Evolutionary conservation across 2,888 invertebrate genomes (phyloP).

Genomic region (Bugula neritina): DNA sequence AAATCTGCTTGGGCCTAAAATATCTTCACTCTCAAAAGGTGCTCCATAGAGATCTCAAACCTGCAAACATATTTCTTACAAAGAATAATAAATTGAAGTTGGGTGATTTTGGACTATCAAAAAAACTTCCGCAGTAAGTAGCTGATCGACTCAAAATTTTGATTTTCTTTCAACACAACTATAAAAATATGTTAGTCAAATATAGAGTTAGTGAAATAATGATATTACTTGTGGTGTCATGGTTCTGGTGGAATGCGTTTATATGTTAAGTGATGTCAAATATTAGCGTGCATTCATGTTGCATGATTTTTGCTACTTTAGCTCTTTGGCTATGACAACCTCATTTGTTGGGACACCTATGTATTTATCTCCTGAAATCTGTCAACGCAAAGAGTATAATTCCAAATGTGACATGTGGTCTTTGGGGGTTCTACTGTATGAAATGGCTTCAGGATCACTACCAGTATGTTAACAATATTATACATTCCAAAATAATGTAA

Average conservation of each 20-base stretch:
- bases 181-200: neutral
- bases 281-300: no score
- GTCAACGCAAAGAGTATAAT: neutral
- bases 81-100: conserved; percentile 1
- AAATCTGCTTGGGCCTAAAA: conserved; percentile 1
- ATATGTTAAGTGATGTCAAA: no score
- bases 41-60: conserved; percentile 23
- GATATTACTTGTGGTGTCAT: no score
- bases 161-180: neutral
- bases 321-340: neutral
- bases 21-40: conserved; percentile 3
- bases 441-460: neutral
- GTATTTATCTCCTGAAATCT: conserved; percentile 8
- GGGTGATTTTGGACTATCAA: neutral
- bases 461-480: no score
- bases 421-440: neutral
- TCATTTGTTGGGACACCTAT: conserved; percentile 11
- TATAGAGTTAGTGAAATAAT: no score
- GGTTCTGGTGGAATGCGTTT: no score
- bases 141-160: no score
- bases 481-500: no score
- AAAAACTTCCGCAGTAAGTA: neutral
- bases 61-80: conserved; percentile 9
- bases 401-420: conserved; percentile 20
- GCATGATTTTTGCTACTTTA: no score